Evolutionary conservation across 2,113 vertebrate species (phyloP).

Genomic region (Monopterus albus): DNA sequence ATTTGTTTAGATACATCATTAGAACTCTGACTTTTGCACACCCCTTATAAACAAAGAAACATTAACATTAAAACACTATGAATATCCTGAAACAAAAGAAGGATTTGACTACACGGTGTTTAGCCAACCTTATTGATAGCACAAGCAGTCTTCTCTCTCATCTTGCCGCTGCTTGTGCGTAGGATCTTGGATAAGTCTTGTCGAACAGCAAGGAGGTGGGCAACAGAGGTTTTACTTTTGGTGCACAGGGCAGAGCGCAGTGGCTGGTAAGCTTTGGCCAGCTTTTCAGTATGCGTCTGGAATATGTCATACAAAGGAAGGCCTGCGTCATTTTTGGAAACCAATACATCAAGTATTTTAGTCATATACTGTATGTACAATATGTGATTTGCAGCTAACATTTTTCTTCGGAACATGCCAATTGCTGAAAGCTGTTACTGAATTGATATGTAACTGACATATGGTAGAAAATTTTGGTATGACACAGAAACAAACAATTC

Average conservation of each 20-base stretch:
- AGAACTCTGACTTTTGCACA: too few species aligned
- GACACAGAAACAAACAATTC: too few species aligned
- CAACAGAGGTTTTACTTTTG: slow-evolving; percentile 87
- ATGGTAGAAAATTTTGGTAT: too few species aligned
- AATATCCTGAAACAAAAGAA: too few species aligned
- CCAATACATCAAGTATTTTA: background rate
- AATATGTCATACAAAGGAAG: slow-evolving; percentile 24
- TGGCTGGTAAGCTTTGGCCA: slow-evolving; percentile 93
- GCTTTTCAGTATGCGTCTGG: slow-evolving; percentile 91
- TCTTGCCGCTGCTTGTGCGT: slow-evolving; percentile 93
- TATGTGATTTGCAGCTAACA: too few species aligned
- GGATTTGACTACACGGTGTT: too few species aligned
- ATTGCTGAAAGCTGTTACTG: too few species aligned
- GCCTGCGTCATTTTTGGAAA: background rate
- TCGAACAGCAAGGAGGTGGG: slow-evolving; percentile 92
- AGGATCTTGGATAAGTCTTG: slow-evolving; percentile 96
- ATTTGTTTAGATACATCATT: too few species aligned
- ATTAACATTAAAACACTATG: too few species aligned
- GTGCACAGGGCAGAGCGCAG: slow-evolving; percentile 86
- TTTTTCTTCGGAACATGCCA: too few species aligned
- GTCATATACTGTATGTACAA: too few species aligned
- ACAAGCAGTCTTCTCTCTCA: slow-evolving; percentile 93
- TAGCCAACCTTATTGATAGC: slow-evolving; percentile 94
- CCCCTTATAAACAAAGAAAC: background rate
- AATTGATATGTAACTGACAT: too few species aligned